These are phyloP conservation scores for Tonatia bakeri DNA, from an alignment of 2,113 vertebrate species.

Conservation along the genomic window DNA sequence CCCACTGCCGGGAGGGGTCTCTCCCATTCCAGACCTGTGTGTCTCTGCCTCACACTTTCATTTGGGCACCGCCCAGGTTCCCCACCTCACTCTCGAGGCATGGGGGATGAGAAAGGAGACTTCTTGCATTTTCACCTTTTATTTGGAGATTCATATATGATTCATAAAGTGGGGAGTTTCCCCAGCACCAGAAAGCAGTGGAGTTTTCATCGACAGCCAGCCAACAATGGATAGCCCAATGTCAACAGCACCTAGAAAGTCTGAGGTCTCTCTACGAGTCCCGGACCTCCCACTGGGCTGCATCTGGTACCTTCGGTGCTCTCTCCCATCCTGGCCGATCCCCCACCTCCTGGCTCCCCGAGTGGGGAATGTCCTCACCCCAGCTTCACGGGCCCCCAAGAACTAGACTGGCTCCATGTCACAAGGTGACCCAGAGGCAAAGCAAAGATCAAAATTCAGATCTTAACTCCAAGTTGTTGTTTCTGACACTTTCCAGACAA, in stretches of 20 bases:
- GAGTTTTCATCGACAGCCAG: not conserved
- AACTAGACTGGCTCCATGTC: not conserved
- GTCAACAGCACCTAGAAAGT: not conserved
- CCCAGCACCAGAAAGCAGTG: not conserved
- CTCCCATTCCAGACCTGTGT: not conserved
- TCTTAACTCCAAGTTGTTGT: not conserved
- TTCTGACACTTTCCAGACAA: not conserved
- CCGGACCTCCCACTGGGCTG: not conserved
- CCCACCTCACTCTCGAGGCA: accelerated
- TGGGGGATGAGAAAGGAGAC: not conserved
- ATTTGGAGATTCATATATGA: not conserved
- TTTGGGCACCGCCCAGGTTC: not conserved
- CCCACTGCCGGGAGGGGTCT: too few relatives aligned
- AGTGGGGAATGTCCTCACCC: not conserved
- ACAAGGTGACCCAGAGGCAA: not conserved
- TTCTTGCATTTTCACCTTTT: not conserved
- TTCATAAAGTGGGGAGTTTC: not conserved
- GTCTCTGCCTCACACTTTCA: not conserved
- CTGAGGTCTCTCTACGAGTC: not conserved
- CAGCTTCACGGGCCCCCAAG: not conserved
- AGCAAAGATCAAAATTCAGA: not conserved
- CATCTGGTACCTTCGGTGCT: not conserved
- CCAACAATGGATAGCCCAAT: not conserved
- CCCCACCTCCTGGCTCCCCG: not conserved
- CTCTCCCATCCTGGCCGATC: not conserved